These are phyloP conservation scores for Cataglyphis altisquamis DNA, from an alignment of 2,888 invertebrate species.

Conservation along the genomic window DNA sequence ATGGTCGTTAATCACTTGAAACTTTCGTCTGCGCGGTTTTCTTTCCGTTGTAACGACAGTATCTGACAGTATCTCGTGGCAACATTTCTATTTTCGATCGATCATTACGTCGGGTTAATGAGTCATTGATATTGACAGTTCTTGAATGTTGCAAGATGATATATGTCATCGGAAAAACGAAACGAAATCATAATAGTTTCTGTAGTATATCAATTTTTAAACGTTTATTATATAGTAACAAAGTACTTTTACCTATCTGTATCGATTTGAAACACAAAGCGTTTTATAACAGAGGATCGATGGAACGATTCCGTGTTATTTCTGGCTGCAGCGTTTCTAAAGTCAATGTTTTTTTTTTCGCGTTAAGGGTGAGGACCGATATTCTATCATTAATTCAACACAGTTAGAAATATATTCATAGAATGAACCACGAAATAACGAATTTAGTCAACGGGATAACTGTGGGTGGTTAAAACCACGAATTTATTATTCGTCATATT, in stretches of 20 bases:
- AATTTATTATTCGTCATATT: constrained; percentile 51
- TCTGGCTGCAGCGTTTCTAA: constrained; percentile 30
- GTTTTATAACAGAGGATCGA: constrained; percentile 39
- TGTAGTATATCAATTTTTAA: constrained; percentile 42
- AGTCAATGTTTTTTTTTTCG: constrained; percentile 22
- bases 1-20: constrained; percentile 30
- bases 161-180: constrained; percentile 24
- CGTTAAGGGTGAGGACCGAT: constrained; percentile 7
- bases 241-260: not conserved
- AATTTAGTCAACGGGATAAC: constrained; percentile 31
- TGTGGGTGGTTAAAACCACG: constrained; percentile 34
- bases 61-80: not conserved
- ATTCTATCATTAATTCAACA: constrained; percentile 45
- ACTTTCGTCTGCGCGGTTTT: constrained; percentile 17
- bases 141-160: constrained; percentile 35
- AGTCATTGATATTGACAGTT: constrained; percentile 51
- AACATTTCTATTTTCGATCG: constrained; percentile 9
- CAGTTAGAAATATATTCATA: constrained; percentile 36
- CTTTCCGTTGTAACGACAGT: not conserved
- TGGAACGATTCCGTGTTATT: constrained; percentile 24
- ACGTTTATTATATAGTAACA: constrained; percentile 2
- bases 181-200: constrained; percentile 21
- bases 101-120: constrained; percentile 33
- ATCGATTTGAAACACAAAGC: constrained; percentile 44
- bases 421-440: constrained; percentile 39